Base-by-base conservation (phyloP, 2,888 invertebrate genomes). In the Linyphia triangularis region DNA sequence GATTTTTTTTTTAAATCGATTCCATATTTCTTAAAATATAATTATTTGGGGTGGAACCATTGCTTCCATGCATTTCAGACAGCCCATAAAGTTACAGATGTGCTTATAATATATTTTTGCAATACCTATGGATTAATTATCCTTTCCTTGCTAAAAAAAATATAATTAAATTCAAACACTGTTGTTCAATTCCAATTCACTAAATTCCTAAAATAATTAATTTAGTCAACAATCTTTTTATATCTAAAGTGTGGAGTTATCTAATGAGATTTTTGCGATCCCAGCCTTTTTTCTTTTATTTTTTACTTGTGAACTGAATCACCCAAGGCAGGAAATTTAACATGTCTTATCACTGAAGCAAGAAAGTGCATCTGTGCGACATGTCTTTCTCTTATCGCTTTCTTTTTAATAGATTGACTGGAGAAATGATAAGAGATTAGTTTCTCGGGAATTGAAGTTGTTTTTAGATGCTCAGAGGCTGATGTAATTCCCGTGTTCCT, bases 401-500 rank as follows among this genome's bases (percentile, higher is more conserved):
- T 28, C 40, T 24, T 43, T 73, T 73, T 73, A 57, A 51, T 30
- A 57, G 73, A 73, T 73, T 73, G 57, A 6, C 10, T 33, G 30
- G 16, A 30, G 30, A 26, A 70, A 40, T 43, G 30, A 73, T 57
- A 59, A 57, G 30, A 59, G 57, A 73, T 73, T 73, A 51, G 59
- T 28, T 43, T 70, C 22, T 51, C 70, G 22, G 22, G 37, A 70
- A 19, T 73, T 13, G 26, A 63, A 51, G 51, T 61, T 77, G 63
- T 77, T 63, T 77, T 63, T 63, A 63, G 63, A 77, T 63, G 26
- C 40, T 63, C 24, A 61, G 37, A 40, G 9, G 61, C 40, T 28
- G 28, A 63, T 77, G 61, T 61, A 37, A 70, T 70, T 51, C 28
- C n/a, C 70, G 24, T 51, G 67, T 67, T 67, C 33, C 19, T 67